phyloP scores from a whole-genome alignment of 2,888 invertebrate species.

The Cosmia trapezina region DNA sequence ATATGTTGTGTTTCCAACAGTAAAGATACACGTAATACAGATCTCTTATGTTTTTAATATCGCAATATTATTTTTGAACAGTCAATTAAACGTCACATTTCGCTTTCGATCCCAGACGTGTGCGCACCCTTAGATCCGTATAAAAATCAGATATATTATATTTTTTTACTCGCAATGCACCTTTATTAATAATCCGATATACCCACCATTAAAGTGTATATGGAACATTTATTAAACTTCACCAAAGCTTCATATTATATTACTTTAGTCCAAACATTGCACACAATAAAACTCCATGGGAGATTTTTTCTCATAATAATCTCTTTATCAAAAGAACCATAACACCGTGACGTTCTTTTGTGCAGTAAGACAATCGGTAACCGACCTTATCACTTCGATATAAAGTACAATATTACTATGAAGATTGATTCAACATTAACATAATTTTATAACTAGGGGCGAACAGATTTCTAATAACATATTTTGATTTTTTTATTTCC shows the following conservation, averaged over 20 bases:
- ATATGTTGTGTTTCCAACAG: no score
- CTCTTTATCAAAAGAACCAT: constrained; percentile 79
- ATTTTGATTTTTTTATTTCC: constrained; percentile 83
- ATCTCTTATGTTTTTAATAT: not conserved
- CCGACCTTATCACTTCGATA: not conserved
- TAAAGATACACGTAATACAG: no score
- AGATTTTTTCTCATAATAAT: constrained; percentile 82
- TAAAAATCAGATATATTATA: constrained; percentile 17
- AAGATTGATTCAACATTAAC: constrained; percentile 71
- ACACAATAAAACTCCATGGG: constrained; percentile 82
- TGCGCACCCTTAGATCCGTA: constrained; percentile 21
- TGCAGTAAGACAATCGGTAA: constrained; percentile 20
- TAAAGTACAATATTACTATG: constrained; percentile 23
- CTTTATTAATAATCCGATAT: constrained; percentile 62
- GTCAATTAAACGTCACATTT: constrained; percentile 13
- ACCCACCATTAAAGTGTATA: constrained; percentile 69
- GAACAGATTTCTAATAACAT: constrained; percentile 86
- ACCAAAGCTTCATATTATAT: constrained; percentile 75
- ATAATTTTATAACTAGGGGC: constrained; percentile 88
- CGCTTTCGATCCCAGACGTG: constrained; percentile 5
- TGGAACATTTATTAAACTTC: constrained; percentile 80
- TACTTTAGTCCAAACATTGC: constrained; percentile 76
- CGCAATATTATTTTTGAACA: not conserved
- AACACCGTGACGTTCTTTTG: constrained; percentile 72
- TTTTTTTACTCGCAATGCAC: constrained; percentile 33